Evolutionary conservation across 2,113 vertebrate genomes (phyloP).

Genomic region (Lynx canadensis): DNA sequence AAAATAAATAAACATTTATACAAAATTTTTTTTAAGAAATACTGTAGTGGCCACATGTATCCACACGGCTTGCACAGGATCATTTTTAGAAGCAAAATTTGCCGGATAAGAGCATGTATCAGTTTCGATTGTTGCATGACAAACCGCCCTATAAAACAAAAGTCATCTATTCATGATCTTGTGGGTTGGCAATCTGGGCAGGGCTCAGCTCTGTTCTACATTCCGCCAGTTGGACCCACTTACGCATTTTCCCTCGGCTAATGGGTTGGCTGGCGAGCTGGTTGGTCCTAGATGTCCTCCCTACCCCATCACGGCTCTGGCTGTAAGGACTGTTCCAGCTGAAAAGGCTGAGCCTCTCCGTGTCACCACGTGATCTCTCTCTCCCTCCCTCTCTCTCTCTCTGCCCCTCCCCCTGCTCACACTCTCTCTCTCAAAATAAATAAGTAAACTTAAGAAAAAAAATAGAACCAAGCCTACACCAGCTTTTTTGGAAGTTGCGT

Average conservation of each 20-base stretch:
- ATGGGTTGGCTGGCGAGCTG: background rate
- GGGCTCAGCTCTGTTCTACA: background rate
- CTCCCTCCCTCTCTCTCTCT: background rate
- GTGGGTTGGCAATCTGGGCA: background rate
- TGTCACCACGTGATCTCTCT: background rate
- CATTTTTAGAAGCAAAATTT: conserved; percentile 36
- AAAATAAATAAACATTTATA: too few relatives aligned
- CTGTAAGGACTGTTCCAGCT: background rate
- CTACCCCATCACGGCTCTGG: background rate
- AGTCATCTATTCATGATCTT: background rate
- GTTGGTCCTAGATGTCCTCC: background rate
- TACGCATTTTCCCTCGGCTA: background rate
- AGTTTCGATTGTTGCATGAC: background rate
- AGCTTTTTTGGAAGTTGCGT: background rate
- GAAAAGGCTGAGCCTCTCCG: background rate
- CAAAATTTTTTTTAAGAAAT: background rate
- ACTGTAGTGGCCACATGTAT: background rate
- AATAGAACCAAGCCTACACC: background rate
- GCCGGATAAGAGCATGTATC: background rate
- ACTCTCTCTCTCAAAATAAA: too few relatives aligned
- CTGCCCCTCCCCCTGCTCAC: too few relatives aligned
- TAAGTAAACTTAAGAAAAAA: too few relatives aligned
- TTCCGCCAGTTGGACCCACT: background rate
- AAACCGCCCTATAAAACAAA: background rate
- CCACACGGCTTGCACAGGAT: background rate